Conservation (phyloP, 64 coral and sea anemone species). For the Dendronephthya gigantea region DNA sequence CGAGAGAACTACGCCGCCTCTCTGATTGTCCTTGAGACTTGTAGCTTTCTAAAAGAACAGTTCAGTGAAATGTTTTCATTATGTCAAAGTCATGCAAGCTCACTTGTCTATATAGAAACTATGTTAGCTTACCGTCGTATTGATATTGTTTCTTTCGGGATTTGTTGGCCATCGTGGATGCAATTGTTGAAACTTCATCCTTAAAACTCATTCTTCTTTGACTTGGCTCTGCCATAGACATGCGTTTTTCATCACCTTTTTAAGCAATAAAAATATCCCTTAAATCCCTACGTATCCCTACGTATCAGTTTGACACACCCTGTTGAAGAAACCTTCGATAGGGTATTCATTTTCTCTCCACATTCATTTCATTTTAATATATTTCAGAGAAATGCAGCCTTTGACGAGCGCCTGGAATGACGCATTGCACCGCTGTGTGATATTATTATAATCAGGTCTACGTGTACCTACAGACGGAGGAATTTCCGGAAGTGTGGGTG, state of each 20-base stretch:
- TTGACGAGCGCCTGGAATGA: not conserved
- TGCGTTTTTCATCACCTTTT: not conserved
- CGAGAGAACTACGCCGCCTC: conserved; percentile 26
- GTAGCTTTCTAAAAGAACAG: not conserved
- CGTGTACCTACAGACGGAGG: not conserved
- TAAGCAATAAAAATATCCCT: not conserved
- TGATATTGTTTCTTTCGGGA: not conserved
- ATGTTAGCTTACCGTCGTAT: not conserved
- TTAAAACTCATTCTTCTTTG: not conserved
- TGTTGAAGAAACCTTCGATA: too few relatives aligned
- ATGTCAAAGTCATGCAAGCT: not conserved
- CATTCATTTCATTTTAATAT: too few relatives aligned
- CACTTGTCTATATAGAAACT: too few relatives aligned
- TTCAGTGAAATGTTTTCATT: not conserved
- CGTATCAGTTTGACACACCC: too few relatives aligned
- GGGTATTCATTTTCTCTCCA: too few relatives aligned
- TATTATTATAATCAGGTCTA: not conserved
- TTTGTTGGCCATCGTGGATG: not conserved
- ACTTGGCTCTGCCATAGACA: not conserved
- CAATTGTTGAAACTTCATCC: not conserved
- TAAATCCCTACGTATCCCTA: too few relatives aligned
- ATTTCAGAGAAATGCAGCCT: not conserved
- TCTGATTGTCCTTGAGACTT: not conserved
- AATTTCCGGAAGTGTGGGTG: not conserved
- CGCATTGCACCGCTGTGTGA: not conserved